phyloP scores from a whole-genome alignment of 2,888 invertebrate species.

The Oligia fasciuncula region DNA sequence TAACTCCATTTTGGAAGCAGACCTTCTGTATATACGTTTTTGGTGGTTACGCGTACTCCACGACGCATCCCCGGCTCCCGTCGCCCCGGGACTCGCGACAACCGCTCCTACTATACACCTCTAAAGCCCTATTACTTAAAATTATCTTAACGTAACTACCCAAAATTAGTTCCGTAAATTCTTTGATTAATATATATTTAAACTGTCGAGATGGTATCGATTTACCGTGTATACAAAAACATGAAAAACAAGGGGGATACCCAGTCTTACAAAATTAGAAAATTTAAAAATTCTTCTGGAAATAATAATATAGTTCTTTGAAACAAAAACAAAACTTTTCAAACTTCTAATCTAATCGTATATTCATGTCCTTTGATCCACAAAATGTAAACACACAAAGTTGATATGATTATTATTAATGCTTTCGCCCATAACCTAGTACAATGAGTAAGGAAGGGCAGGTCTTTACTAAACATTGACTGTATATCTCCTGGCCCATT shows the following conservation, averaged over 20 bases:
- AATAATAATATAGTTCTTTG: neutral
- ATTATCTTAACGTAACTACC: conserved; percentile 53
- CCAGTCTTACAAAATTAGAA: neutral
- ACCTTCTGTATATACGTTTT: conserved; percentile 22
- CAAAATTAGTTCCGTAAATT: conserved; percentile 57
- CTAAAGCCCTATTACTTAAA: conserved; percentile 58
- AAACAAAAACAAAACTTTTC: neutral
- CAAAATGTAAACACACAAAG: conserved; percentile 42
- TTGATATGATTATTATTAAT: conserved; percentile 40
- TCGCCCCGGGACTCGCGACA: conserved; percentile 54
- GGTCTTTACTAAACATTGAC: conserved; percentile 19
- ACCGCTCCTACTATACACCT: conserved; percentile 65
- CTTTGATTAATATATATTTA: conserved; percentile 38
- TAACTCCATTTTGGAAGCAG: neutral
- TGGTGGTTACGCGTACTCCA: conserved; percentile 59
- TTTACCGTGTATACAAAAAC: conserved; percentile 10
- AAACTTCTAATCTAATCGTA: neutral
- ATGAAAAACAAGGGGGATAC: no score
- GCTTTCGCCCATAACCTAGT: conserved; percentile 40
- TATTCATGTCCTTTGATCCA: neutral
- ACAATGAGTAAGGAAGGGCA: conserved; percentile 22
- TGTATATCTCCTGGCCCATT: conserved; percentile 27
- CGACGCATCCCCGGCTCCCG: conserved; percentile 65
- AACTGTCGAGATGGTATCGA: conserved; percentile 18
- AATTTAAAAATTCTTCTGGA: neutral